These are phyloP conservation scores for Rissa tridactyla DNA, from an alignment of 2,113 vertebrate genomes.

Conservation along the genomic window DNA sequence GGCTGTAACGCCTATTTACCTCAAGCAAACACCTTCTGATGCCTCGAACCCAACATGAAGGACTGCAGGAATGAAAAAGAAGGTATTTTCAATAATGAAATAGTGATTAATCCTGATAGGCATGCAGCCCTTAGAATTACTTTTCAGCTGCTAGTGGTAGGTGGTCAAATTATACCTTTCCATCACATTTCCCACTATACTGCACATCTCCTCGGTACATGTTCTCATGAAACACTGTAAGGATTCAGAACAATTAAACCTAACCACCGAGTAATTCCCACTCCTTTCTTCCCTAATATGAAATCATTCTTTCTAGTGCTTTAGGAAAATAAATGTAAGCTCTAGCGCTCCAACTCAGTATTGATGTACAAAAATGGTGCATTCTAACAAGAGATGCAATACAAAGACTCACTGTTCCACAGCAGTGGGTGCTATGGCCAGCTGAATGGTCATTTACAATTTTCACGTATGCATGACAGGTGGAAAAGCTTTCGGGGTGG, in stretches of 20 bases:
- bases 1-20: neutral
- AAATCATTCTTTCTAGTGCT: conserved; percentile 49
- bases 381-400: neutral
- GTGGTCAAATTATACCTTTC: conserved; percentile 77
- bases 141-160: conserved; percentile 66
- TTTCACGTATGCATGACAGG: neutral
- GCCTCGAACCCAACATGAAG: neutral
- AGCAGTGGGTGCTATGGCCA: neutral
- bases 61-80: neutral
- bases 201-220: conserved; percentile 54
- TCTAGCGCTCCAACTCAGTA: neutral
- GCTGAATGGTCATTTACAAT: neutral
- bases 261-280: conserved; percentile 66
- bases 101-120: conserved; percentile 63
- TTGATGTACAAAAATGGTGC: neutral
- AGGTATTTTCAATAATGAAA: conserved; percentile 26
- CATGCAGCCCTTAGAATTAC: conserved; percentile 52
- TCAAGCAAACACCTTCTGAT: neutral
- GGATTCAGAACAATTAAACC: conserved; percentile 67
- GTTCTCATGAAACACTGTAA: conserved; percentile 53
- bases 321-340: conserved; percentile 16
- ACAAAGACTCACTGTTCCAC: neutral
- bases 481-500: neutral
- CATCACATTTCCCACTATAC: conserved; percentile 56
- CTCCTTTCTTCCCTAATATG: neutral